A percentile compares a stretch with the other conserved stretches of the same genome.
phyloP scores from a whole-genome alignment of 2,797 vertebrate species.

The Muscicapa comitata region DNA sequence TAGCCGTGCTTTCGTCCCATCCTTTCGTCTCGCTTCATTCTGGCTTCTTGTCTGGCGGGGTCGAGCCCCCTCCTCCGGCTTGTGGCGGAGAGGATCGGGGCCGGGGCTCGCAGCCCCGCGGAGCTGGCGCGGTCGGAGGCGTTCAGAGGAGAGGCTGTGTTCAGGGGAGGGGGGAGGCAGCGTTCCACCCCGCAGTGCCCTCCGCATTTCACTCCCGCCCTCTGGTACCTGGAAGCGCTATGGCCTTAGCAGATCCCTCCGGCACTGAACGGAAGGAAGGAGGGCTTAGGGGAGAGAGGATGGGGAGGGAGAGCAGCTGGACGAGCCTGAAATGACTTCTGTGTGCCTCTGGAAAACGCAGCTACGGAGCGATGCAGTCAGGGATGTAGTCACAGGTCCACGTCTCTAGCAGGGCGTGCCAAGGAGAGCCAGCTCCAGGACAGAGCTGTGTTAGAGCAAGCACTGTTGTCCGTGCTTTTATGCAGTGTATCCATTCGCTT shows the following conservation, averaged over 20 bases:
- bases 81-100: neutral
- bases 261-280: neutral
- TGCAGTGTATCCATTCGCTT: slow-evolving; percentile 89
- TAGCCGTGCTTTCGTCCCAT: slow-evolving; percentile 64
- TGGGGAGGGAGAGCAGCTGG: slow-evolving; percentile 22
- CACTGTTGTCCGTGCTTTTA: slow-evolving; percentile 85
- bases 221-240: slow-evolving; percentile 72
- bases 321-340: neutral
- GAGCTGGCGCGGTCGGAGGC: neutral
- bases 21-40: slow-evolving; percentile 69
- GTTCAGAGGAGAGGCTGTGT: neutral
- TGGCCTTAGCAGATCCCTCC: slow-evolving; percentile 33
- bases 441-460: slow-evolving; percentile 37
- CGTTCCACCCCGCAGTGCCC: slow-evolving; percentile 45
- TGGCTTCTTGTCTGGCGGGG: slow-evolving; percentile 39
- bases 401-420: neutral
- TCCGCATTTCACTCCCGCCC: slow-evolving; percentile 52
- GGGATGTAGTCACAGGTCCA: neutral
- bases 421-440: slow-evolving; percentile 36
- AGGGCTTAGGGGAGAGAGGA: neutral
- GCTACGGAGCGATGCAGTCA: neutral
- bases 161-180: slow-evolving; percentile 43
- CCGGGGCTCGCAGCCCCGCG: neutral
- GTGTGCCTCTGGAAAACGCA: slow-evolving; percentile 16
- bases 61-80: neutral